A percentile compares a stretch with the other conserved stretches of the same genome.
Conservation (phyloP, 2,888 invertebrate genomes). For the Mantis religiosa region DNA sequence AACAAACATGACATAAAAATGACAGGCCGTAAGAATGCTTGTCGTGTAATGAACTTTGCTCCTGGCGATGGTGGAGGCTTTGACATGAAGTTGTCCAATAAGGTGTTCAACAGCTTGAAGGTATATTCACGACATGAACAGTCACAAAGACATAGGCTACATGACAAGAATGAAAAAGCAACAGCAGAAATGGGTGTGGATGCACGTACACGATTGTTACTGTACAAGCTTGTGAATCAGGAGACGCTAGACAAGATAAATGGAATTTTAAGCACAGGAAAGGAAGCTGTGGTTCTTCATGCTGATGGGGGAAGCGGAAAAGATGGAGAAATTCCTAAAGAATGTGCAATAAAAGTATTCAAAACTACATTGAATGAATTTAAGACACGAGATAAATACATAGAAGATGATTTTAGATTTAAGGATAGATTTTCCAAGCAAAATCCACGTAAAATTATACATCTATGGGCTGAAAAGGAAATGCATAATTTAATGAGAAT, state of each 20-base stretch:
- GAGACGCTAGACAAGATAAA: conserved; percentile 50
- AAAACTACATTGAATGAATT: conserved; percentile 58
- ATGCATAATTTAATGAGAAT: conserved; percentile 53
- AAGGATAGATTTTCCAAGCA: conserved; percentile 51
- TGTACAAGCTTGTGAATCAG: conserved; percentile 53
- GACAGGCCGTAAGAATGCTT: conserved; percentile 80
- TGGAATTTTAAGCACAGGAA: conserved; percentile 55
- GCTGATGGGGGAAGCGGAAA: conserved; percentile 45
- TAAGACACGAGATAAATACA: conserved; percentile 54
- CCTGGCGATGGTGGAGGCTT: conserved; percentile 85
- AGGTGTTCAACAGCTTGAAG: conserved; percentile 50
- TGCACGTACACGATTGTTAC: conserved; percentile 49
- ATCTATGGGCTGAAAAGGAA: conserved; percentile 60
- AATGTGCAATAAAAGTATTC: conserved; percentile 55
- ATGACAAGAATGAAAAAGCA: conserved; percentile 54
- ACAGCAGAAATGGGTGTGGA: conserved; percentile 53
- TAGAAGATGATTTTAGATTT: conserved; percentile 56
- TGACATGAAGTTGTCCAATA: conserved; percentile 80
- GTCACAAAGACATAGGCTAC: conserved; percentile 46
- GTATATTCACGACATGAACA: conserved; percentile 47
- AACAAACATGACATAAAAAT: conserved; percentile 90
- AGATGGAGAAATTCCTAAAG: conserved; percentile 39
- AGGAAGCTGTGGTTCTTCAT: conserved; percentile 54
- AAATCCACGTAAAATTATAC: conserved; percentile 53
- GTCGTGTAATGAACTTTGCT: conserved; percentile 84